Conservation (phyloP, 2,888 invertebrate species). For the Pristionchus maxplancki region DNA sequence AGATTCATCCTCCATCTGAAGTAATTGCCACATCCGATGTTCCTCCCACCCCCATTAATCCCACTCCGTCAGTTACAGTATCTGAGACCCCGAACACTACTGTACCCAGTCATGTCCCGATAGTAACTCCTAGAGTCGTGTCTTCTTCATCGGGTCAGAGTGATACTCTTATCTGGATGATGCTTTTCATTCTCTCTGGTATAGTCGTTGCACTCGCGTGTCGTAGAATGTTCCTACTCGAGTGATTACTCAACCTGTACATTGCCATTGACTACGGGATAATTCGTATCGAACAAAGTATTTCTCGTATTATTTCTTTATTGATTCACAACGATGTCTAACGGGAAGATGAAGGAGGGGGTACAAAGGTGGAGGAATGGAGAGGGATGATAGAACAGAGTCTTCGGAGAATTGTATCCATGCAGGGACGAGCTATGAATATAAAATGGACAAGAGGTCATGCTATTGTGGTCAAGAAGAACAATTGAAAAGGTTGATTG, state of each 20-base stretch:
- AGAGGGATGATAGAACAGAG: neutral
- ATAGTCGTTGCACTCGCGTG: neutral
- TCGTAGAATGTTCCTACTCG: constrained; percentile 39
- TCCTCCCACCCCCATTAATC: neutral
- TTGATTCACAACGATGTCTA: constrained; percentile 40
- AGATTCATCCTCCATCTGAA: neutral
- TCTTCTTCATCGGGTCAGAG: constrained; percentile 2
- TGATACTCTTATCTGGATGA: constrained; percentile 7
- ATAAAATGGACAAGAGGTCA: constrained; percentile 4
- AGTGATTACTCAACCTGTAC: neutral
- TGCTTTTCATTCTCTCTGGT: constrained; percentile 23
- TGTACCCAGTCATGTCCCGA: neutral
- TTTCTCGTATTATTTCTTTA: neutral
- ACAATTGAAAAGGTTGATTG: neutral
- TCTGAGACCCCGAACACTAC: neutral
- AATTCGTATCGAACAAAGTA: neutral
- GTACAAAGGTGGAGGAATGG: neutral
- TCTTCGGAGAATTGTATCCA: neutral
- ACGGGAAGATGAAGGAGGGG: neutral
- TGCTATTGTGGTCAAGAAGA: neutral
- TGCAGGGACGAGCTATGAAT: neutral
- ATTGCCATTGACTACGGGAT: constrained; percentile 7
- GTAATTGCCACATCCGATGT: neutral
- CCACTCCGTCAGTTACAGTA: neutral
- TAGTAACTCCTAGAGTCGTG: neutral